Evolutionary conservation across 2,113 vertebrate species (phyloP), one percentile per base, ranked within the genome.

Genomic region (Ranitomeya imitator): DNA sequence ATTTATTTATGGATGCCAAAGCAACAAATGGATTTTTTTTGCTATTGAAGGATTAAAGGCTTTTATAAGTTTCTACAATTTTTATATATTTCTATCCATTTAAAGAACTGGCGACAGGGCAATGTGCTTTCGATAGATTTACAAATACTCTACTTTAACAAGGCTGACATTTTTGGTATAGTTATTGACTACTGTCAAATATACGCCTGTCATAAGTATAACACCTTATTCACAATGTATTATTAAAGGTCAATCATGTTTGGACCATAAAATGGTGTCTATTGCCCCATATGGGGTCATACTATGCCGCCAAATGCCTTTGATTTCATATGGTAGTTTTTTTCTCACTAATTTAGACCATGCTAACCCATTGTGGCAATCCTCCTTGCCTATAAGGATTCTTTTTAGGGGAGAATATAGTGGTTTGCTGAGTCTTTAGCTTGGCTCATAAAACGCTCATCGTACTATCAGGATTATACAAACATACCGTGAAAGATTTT

Each of bases 61-160:
- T 63, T 65, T 86, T 61, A 86, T 37, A 13, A 57, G 45, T 13
- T 74, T 73, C 69, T 59, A 23, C 9, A 69, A 23, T 85, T 83
- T 83, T 69, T 26, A 15, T 31, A 12, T 83, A 9, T 21, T 60
- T 60, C 18, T 7, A 77, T 21, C 9, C 0, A 19, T 77, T 18
- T 77, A 18, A 13, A 45, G 23, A 63, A 21, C 6, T 63, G 61
- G 19, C 61, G 7, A 19, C 61, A 21, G 67, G 26, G 14, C 11
- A 23, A 69, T 26, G 13, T 45, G 5, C 37, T 5, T 0, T 13
- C 13, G 3, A 26, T 69, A 26, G 10, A 69, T 69, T 10, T 69
- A 67, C 4, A n/a, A 60, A 16, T 12, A 60, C 37, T 45, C 37
- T 3, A 45, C 37, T 45, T 45, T 45, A 4, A 45, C 55, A 57